Conservation (phyloP, 1,140 invertebrate species). For the Daktulosphaira vitifoliae region DNA sequence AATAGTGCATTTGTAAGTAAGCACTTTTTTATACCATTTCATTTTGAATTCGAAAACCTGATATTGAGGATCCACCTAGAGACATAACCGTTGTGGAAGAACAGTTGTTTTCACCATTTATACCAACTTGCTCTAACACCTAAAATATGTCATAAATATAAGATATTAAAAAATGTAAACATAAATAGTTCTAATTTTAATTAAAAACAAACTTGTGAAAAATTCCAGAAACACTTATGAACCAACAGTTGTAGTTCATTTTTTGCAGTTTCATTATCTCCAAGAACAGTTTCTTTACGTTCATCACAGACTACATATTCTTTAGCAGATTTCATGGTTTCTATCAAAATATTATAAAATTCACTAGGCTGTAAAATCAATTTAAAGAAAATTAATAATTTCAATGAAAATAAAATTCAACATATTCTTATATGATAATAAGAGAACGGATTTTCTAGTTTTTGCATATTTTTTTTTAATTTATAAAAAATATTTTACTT, state of each 20-base stretch:
- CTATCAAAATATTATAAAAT: constrained; percentile 72
- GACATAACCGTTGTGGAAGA: constrained; percentile 25
- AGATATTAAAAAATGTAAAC: not conserved
- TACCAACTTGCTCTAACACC: constrained; percentile 26
- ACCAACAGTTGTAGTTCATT: constrained; percentile 58
- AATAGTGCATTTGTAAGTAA: no score
- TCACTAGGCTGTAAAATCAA: constrained; percentile 60
- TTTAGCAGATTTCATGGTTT: constrained; percentile 74
- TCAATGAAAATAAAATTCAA: no score
- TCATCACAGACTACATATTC: constrained; percentile 70
- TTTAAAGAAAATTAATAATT: constrained; percentile 18
- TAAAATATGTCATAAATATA: not conserved
- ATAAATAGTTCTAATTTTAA: no score
- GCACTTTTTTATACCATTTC: not conserved
- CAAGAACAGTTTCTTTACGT: constrained; percentile 58
- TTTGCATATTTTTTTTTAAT: no score
- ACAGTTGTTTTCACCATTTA: constrained; percentile 22
- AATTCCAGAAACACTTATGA: constrained; percentile 56
- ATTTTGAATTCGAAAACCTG: constrained; percentile 8
- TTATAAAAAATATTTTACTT: no score
- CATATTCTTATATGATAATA: no score
- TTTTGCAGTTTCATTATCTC: constrained; percentile 55
- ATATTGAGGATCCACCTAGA: constrained; percentile 14
- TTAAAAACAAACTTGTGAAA: constrained; percentile 40
- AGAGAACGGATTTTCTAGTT: no score